Evolutionary conservation across 2,797 vertebrate species (phyloP).

Genomic region (Ctenopoma multispine): DNA sequence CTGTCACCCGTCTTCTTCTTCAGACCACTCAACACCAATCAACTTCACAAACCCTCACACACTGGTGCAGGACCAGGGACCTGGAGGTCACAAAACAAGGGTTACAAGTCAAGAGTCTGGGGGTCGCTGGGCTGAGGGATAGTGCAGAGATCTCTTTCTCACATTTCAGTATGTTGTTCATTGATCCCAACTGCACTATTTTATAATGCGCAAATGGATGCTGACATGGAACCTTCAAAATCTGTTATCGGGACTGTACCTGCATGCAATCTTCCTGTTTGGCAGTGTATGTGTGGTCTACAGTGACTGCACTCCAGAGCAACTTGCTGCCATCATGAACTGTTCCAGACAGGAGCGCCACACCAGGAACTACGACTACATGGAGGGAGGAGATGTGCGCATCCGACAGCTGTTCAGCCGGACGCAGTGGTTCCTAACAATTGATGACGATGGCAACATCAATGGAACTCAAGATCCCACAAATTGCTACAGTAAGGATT

Average conservation of each 20-base stretch:
- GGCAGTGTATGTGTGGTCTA: conserved; percentile 91
- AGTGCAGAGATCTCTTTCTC: conserved; percentile 83
- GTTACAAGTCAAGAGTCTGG: conserved; percentile 83
- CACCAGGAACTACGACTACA: conserved; percentile 98
- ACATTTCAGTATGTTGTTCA: conserved; percentile 96
- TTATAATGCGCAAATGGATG: conserved; percentile 99
- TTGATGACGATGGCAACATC: conserved; percentile 95
- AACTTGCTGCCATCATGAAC: conserved; percentile 95
- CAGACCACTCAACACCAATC: conserved; percentile 59
- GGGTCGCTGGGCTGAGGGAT: conserved; percentile 72
- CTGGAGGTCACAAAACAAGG: conserved; percentile 76
- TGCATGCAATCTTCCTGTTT: conserved; percentile 93
- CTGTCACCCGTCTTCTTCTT: conserved; percentile 60
- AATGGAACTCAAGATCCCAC: conserved; percentile 94
- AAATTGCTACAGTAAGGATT: conserved; percentile 96
- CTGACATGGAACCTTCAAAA: conserved; percentile 97
- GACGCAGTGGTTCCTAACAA: conserved; percentile 98
- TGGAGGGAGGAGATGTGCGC: conserved; percentile 98
- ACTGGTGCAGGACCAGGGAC: conserved; percentile 63
- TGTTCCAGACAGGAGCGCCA: conserved; percentile 96
- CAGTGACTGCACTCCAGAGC: conserved; percentile 95
- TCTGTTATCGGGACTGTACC: conserved; percentile 94
- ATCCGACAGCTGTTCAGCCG: conserved; percentile 97
- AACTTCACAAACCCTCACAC: conserved; percentile 19
- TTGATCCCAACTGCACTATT: conserved; percentile 92